phyloP scores from a whole-genome alignment of 2,888 invertebrate species.

The Phrixothrix hirtus region DNA sequence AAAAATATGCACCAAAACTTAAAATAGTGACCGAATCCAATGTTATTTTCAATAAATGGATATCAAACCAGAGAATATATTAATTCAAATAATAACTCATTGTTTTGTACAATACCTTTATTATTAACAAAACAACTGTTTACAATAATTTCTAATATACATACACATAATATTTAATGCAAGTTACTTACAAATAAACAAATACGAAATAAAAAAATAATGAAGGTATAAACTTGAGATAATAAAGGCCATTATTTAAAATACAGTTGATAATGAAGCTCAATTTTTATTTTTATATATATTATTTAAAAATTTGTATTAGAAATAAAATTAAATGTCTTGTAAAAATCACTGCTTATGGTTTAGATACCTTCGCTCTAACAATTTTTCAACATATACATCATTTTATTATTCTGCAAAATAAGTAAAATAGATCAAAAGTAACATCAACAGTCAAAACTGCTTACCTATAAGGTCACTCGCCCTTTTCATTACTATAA shows the following conservation, averaged over 20 bases:
- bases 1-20: no score
- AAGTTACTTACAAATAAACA: not conserved
- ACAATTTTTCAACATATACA: no score
- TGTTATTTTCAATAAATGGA: no score
- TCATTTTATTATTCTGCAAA: no score
- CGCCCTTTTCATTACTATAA: slow-evolving; percentile 41
- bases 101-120: not conserved
- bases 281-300: not conserved
- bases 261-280: not conserved
- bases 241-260: not conserved
- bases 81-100: no score
- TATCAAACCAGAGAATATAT: no score
- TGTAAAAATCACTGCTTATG: no score
- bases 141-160: not conserved
- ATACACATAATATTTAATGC: not conserved
- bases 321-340: no score
- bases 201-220: not conserved
- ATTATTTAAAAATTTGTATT: no score
- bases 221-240: not conserved
- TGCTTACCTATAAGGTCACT: slow-evolving; percentile 40
- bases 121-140: not conserved
- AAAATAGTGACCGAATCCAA: no score
- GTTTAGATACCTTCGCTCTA: no score
- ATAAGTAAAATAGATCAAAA: no score
- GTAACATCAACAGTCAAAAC: not conserved